phyloP scores from a whole-genome alignment of 35 echinoderm and acorn worm species.

The Nesometra sesokonis region DNA sequence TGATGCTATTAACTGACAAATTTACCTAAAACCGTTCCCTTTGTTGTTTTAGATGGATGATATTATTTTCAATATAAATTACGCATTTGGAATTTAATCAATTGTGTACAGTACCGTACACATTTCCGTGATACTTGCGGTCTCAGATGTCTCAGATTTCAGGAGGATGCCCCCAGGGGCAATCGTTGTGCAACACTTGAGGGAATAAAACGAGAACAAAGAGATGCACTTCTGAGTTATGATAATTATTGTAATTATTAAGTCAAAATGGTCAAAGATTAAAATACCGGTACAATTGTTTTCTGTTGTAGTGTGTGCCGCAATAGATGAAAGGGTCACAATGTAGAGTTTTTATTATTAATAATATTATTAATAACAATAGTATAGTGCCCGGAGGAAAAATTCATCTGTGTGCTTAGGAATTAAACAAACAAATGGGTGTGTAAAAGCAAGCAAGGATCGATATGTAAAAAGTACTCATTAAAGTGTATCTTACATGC shows the following conservation, averaged over 20 bases:
- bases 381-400: too few relatives aligned
- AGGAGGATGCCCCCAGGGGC: background rate
- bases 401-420: too few relatives aligned
- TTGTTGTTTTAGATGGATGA: background rate
- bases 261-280: background rate
- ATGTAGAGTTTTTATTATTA: too few relatives aligned
- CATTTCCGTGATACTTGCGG: background rate
- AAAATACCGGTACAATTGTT: background rate
- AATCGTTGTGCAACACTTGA: background rate
- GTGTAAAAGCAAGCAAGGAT: too few relatives aligned
- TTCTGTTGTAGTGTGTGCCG: too few relatives aligned
- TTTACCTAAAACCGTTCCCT: background rate
- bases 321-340: too few relatives aligned
- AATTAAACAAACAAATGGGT: too few relatives aligned
- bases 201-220: background rate
- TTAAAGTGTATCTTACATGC: too few relatives aligned
- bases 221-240: background rate
- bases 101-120: background rate
- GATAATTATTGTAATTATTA: background rate
- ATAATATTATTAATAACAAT: too few relatives aligned
- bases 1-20: background rate
- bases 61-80: background rate
- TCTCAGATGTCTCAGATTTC: background rate
- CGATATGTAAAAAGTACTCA: too few relatives aligned
- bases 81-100: background rate